Evolutionary conservation across 2,888 invertebrate genomes (phyloP).

Genomic region (Ectemnius cavifrons): DNA sequence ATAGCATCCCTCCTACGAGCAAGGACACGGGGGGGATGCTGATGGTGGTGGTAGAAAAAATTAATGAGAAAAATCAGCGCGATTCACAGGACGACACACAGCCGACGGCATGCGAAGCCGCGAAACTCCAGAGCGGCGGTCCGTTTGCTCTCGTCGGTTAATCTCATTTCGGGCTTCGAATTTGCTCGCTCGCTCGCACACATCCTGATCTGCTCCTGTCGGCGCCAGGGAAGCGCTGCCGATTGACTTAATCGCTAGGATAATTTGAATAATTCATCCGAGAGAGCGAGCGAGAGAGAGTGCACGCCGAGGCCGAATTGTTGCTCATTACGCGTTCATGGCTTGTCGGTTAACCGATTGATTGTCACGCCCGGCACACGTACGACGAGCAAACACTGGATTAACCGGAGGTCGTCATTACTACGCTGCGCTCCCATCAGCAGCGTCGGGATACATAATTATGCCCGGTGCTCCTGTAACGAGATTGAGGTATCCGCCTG

Average conservation of each 20-base stretch:
- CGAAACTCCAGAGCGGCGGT: not conserved
- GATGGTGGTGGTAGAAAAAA: not conserved
- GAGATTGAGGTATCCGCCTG: slow-evolving; percentile 9
- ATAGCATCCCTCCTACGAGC: no score
- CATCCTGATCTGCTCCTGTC: slow-evolving; percentile 9
- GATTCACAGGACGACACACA: not conserved
- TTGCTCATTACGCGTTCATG: slow-evolving; percentile 55
- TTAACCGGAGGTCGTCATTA: slow-evolving; percentile 36
- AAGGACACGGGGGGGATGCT: not conserved
- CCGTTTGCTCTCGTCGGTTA: slow-evolving; percentile 1
- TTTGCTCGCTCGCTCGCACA: not conserved
- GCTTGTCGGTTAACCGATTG: slow-evolving; percentile 56
- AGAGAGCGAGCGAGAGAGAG: not conserved
- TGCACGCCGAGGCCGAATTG: slow-evolving; percentile 43
- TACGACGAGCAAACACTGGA: slow-evolving; percentile 43
- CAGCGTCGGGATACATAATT: slow-evolving; percentile 29
- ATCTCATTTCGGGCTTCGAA: not conserved
- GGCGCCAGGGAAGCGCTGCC: slow-evolving; percentile 16
- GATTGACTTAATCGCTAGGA: slow-evolving; percentile 43
- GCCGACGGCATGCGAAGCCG: not conserved
- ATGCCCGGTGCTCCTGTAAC: slow-evolving; percentile 27
- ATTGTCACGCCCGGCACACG: slow-evolving; percentile 43
- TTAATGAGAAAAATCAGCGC: slow-evolving; percentile 5
- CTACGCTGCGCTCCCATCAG: slow-evolving; percentile 4
- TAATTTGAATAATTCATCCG: slow-evolving; percentile 53